Evolutionary conservation across 2,888 invertebrate genomes (phyloP).

Genomic region (Phragmatobia fuliginosa): DNA sequence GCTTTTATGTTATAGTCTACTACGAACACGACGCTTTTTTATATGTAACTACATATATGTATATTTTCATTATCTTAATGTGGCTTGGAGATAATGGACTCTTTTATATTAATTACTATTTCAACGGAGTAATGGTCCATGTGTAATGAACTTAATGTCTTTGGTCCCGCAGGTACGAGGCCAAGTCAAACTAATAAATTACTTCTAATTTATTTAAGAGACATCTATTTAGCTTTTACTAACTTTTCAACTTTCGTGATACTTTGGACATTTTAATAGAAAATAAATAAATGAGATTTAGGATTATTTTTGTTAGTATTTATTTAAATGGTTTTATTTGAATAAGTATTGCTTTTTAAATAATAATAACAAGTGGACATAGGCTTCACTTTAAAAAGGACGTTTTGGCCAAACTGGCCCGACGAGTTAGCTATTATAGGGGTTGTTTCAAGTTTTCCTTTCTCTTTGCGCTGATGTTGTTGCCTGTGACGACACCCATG

Average conservation of each 20-base stretch:
- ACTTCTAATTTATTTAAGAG: background rate
- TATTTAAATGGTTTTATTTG: background rate
- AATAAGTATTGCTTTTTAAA: background rate
- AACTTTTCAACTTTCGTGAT: background rate
- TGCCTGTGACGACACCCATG: no score
- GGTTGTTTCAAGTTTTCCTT: no score
- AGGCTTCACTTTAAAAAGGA: no score
- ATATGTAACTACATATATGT: background rate
- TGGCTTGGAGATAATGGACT: background rate
- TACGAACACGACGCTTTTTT: background rate
- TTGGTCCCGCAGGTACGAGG: slow-evolving; percentile 10
- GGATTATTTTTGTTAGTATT: background rate
- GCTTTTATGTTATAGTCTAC: background rate
- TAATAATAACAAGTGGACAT: background rate
- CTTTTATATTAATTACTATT: slow-evolving; percentile 13
- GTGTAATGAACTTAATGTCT: slow-evolving; percentile 20
- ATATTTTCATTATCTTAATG: background rate
- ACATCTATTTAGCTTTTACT: background rate
- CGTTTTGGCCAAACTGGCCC: no score
- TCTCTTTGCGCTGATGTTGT: no score
- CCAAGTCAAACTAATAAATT: background rate
- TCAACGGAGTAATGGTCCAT: slow-evolving; percentile 4
- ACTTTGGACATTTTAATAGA: background rate
- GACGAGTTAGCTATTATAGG: no score
- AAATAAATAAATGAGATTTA: background rate